Evolutionary conservation across 2,888 invertebrate species (phyloP).

Genomic region (Hartigia nigra): DNA sequence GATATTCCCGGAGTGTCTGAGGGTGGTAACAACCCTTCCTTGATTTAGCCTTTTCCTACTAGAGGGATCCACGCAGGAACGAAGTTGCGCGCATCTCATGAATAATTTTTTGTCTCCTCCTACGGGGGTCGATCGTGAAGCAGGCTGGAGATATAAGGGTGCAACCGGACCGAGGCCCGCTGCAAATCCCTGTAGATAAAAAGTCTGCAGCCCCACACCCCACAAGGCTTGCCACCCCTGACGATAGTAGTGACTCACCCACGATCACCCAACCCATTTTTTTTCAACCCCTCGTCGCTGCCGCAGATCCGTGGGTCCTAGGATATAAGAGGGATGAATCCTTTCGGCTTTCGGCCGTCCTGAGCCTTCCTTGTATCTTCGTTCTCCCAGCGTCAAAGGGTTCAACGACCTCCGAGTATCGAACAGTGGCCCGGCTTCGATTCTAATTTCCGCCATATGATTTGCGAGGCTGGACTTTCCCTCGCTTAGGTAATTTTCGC

Average conservation of each 20-base stretch:
- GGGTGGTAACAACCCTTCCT: neutral
- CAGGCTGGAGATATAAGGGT: constrained; percentile 43
- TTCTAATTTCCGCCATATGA: neutral
- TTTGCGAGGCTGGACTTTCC: neutral
- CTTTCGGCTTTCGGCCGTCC: constrained; percentile 36
- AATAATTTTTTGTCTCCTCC: constrained; percentile 44
- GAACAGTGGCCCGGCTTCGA: neutral
- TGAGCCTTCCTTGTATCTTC: constrained; percentile 13
- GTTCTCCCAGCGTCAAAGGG: constrained; percentile 23
- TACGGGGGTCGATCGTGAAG: constrained; percentile 34
- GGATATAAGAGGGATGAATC: constrained; percentile 40
- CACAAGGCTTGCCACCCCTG: constrained; percentile 59
- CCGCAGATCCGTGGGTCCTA: constrained; percentile 43
- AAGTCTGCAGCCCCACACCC: constrained; percentile 15
- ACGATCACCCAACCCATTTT: constrained; percentile 54
- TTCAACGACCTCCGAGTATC: constrained; percentile 24
- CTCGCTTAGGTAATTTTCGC: neutral
- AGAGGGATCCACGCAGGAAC: constrained; percentile 10
- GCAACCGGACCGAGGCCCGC: constrained; percentile 58
- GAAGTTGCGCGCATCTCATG: constrained; percentile 57
- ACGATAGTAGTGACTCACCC: constrained; percentile 60
- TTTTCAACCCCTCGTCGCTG: constrained; percentile 48
- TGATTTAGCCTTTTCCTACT: neutral
- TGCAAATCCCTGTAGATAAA: constrained; percentile 54
- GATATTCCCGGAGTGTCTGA: neutral